Conservation (phyloP, 2,113 vertebrate genomes). For the Morone chrysops region DNA sequence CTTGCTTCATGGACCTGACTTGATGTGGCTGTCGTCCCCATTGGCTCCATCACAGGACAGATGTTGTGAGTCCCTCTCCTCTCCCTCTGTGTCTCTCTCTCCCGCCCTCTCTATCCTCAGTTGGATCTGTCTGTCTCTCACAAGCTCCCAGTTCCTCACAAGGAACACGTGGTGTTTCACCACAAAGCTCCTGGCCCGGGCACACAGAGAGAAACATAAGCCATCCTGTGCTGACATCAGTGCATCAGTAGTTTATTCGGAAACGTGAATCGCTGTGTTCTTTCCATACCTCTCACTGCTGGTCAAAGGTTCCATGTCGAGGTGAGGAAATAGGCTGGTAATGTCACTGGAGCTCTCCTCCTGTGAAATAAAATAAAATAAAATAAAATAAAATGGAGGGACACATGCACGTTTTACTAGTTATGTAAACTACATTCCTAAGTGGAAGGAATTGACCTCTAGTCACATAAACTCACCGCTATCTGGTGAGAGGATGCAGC, state of each 20-base stretch:
- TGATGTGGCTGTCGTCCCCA: slow-evolving; percentile 79
- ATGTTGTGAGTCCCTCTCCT: slow-evolving; percentile 53
- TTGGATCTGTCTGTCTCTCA: slow-evolving; percentile 92
- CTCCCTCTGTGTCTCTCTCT: slow-evolving; percentile 61
- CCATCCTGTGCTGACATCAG: not conserved
- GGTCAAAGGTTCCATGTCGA: slow-evolving; percentile 94
- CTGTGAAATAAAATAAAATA: slow-evolving; percentile 39
- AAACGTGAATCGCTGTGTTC: not conserved
- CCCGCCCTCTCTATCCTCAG: slow-evolving; percentile 85
- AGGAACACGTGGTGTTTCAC: slow-evolving; percentile 94
- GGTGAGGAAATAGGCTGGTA: slow-evolving; percentile 84
- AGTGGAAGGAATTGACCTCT: not conserved
- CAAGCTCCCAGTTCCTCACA: slow-evolving; percentile 94
- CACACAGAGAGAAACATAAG: slow-evolving; percentile 43
- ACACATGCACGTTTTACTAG: not conserved
- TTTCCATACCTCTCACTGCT: slow-evolving; percentile 88
- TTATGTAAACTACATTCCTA: not conserved
- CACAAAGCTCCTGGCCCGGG: slow-evolving; percentile 89
- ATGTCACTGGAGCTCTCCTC: slow-evolving; percentile 82
- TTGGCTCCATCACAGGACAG: slow-evolving; percentile 64
- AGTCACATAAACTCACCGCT: slow-evolving; percentile 50
- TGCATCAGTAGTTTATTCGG: slow-evolving; percentile 9
- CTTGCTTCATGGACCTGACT: slow-evolving; percentile 86
- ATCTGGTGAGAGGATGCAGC: slow-evolving; percentile 44
- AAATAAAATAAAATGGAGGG: not conserved